Conservation (phyloP, 2,113 vertebrate species). For the Bos indicus region DNA sequence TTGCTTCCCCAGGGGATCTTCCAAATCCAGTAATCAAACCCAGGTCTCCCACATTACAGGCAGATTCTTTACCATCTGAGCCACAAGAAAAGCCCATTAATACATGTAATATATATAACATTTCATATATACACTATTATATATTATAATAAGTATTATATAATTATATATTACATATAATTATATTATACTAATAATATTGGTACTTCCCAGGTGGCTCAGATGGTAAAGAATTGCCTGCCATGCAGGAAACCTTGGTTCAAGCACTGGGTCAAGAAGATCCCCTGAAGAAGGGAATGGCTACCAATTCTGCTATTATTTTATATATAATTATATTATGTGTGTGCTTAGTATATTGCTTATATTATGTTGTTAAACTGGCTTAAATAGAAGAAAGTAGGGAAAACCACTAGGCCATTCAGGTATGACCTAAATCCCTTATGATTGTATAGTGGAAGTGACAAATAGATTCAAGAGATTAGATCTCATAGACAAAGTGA, state of each 20-base stretch:
- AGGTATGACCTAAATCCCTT: background rate
- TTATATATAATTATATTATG: background rate
- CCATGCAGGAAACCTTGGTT: background rate
- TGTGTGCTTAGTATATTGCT: background rate
- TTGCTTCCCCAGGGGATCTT: background rate
- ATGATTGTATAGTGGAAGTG: background rate
- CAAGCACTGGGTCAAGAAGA: background rate
- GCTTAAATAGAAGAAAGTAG: background rate
- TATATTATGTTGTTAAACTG: background rate
- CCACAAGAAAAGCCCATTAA: background rate
- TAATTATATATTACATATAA: background rate
- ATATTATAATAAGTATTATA: background rate
- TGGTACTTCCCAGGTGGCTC: background rate
- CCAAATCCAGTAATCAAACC: background rate
- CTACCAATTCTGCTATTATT: background rate
- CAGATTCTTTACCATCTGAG: background rate
- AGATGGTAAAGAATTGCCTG: background rate
- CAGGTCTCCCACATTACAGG: background rate
- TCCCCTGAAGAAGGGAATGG: background rate
- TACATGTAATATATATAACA: background rate
- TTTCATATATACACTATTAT: background rate
- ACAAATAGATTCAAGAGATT: background rate
- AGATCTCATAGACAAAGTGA: background rate
- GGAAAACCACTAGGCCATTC: background rate
- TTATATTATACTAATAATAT: background rate